Conservation (phyloP, 2,888 invertebrate genomes). For the Aleiodes leptofemur region DNA sequence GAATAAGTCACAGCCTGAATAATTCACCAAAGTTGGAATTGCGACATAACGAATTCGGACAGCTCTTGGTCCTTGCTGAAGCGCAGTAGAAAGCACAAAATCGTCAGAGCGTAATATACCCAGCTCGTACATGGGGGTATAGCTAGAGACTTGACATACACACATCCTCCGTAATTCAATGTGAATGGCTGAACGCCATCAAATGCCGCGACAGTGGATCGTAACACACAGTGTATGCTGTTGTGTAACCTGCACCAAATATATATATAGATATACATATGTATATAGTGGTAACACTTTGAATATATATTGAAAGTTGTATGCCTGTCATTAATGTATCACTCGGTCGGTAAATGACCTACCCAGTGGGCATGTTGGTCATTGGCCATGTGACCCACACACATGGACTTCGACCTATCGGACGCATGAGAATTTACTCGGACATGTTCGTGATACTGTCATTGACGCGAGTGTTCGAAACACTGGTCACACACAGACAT, state of each 20-base stretch:
- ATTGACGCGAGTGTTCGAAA: conserved; percentile 62
- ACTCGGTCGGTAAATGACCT: conserved; percentile 31
- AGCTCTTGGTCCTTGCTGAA: no score
- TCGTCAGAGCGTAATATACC: conserved; percentile 63
- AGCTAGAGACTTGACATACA: conserved; percentile 45
- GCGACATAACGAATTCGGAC: no score
- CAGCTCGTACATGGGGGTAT: conserved; percentile 23
- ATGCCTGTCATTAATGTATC: conserved; percentile 36
- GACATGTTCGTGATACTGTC: conserved; percentile 60
- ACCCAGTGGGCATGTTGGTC: neutral
- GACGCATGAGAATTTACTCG: conserved; percentile 19
- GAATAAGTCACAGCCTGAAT: neutral
- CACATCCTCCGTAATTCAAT: conserved; percentile 68
- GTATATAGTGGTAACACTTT: conserved; percentile 2
- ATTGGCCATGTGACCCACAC: neutral
- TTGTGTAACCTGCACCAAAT: conserved; percentile 39
- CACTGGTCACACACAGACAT: conserved; percentile 6
- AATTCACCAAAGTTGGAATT: conserved; percentile 24
- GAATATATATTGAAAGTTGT: conserved; percentile 3
- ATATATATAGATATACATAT: neutral
- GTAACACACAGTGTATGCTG: conserved; percentile 24
- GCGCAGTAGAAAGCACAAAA: conserved; percentile 51
- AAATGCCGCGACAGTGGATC: conserved; percentile 61
- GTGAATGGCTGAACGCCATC: conserved; percentile 65
- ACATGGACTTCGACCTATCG: conserved; percentile 11